Evolutionary conservation across 2,113 vertebrate species (phyloP).

Genomic region (Myxocyprinus asiaticus): DNA sequence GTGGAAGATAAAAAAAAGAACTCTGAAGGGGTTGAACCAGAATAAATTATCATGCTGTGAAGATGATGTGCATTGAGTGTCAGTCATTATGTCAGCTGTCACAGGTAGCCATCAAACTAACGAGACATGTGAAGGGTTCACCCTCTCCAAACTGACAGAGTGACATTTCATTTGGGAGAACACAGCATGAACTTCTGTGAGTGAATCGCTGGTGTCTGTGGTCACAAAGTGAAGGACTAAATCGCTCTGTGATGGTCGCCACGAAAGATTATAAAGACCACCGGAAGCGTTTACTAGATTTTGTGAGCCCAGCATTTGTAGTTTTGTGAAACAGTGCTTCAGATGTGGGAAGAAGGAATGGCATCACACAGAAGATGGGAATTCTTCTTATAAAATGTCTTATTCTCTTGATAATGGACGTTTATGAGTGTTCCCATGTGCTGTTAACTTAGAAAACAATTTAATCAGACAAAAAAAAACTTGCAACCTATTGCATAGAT

Average conservation of each 20-base stretch:
- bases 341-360: background rate
- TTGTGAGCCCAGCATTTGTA: background rate
- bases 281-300: background rate
- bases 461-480: too few relatives aligned
- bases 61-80: constrained; percentile 47
- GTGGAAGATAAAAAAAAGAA: constrained; percentile 27
- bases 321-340: background rate
- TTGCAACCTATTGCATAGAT: too few relatives aligned
- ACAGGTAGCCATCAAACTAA: constrained; percentile 52
- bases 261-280: background rate
- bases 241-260: background rate
- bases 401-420: too few relatives aligned
- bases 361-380: too few relatives aligned
- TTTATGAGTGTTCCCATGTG: too few relatives aligned
- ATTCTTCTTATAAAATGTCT: too few relatives aligned
- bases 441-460: too few relatives aligned
- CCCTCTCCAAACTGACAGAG: constrained; percentile 40
- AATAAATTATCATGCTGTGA: constrained; percentile 46
- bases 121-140: constrained; percentile 26
- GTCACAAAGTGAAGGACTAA: background rate
- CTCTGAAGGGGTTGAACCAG: constrained; percentile 18
- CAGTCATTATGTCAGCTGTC: constrained; percentile 44
- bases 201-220: constrained; percentile 32
- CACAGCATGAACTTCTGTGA: constrained; percentile 45
- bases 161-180: constrained; percentile 51